These are phyloP conservation scores for Cynoglossus semilaevis DNA, from an alignment of 2,113 vertebrate genomes.

Conservation along the genomic window DNA sequence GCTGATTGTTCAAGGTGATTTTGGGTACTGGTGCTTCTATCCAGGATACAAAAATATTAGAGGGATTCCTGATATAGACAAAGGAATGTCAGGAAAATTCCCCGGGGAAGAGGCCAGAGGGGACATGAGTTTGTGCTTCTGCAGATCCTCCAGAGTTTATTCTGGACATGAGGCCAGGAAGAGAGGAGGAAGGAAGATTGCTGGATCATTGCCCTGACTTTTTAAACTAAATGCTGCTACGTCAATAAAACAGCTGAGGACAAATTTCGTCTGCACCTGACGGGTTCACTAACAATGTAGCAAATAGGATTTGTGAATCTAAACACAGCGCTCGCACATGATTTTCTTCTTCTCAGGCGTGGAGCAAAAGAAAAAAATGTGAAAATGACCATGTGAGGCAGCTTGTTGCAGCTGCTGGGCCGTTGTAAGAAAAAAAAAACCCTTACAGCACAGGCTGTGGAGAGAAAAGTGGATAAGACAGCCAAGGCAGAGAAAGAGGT, in stretches of 20 bases:
- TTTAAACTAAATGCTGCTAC: slow-evolving; percentile 59
- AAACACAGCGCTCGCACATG: slow-evolving; percentile 37
- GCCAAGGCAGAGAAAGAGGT: slow-evolving; percentile 55
- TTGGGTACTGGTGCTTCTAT: slow-evolving; percentile 22
- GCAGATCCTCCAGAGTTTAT: slow-evolving; percentile 43
- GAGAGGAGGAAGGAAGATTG: slow-evolving; percentile 56
- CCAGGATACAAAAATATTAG: slow-evolving; percentile 67
- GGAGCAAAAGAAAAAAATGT: slow-evolving; percentile 6
- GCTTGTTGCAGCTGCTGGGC: slow-evolving; percentile 41
- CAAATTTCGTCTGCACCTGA: slow-evolving; percentile 39
- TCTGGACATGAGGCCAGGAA: slow-evolving; percentile 52
- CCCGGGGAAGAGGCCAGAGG: slow-evolving; percentile 36
- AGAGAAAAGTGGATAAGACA: slow-evolving; percentile 47
- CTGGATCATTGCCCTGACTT: slow-evolving; percentile 47
- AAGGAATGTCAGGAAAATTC: slow-evolving; percentile 48
- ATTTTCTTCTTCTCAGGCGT: slow-evolving; percentile 12
- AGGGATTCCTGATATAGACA: slow-evolving; percentile 45
- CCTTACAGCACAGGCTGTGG: slow-evolving; percentile 28
- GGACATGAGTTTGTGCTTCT: slow-evolving; percentile 51
- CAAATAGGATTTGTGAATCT: slow-evolving; percentile 20
- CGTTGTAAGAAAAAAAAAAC: slow-evolving; percentile 11
- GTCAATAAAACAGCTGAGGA: slow-evolving; percentile 56
- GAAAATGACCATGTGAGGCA: slow-evolving; percentile 29
- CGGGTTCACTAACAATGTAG: no score
- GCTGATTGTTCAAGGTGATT: slow-evolving; percentile 30